Evolutionary conservation across 92 coral and sea anemone species (phyloP), one percentile per base, ranked within the genome.

Genomic region (Meandrina meandrites): DNA sequence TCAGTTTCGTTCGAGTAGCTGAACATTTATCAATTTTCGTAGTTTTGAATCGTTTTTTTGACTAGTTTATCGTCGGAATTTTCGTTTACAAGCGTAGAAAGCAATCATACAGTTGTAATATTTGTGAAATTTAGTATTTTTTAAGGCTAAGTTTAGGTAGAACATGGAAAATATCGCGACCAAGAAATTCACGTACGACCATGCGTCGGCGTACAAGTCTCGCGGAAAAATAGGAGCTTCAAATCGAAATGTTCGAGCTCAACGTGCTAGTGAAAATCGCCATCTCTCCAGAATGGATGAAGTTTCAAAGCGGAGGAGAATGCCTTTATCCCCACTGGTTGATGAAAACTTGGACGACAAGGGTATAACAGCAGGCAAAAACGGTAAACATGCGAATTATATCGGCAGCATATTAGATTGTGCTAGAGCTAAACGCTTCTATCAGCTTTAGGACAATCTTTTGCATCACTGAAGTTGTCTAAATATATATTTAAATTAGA

Each of bases 201-300:
- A 84, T 71, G 78, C 40, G 56, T 92, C 95, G 17, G 57, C 93
- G 10, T 92, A 87, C 95, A 92, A 92, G 80, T 60, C 79, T 76
- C 90, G 94, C n/a, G 92, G 95, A 35, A 92, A 80, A 79, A 51
- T 84, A 21, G 92, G 92, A 48, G 48, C 69, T 6, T 45, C 89
- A 58, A 90, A 86, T 89, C 94, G 96, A 22, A 83, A 89, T 80
- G 92, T 86, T 73, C 83, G 94, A 57, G 91, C 89, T n/a, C 86
- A 88, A 31, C 87, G 84, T 13, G 94, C 89, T 30, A 86, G 51
- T 28, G 89, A 91, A 73, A 91, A 86, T 22, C 92, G 94, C 47
- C 93, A 91, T 15, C 78, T 75, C 4, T 71, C 85, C 17, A 83
- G 96, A 66, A 78, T 86, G 84, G 91, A 86, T 54, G 91, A 89